Percentiles rank a stretch among this genome's conserved stretches.
Evolutionary conservation across 2,797 vertebrate species (phyloP).

Genomic region (Monodelphis domestica): DNA sequence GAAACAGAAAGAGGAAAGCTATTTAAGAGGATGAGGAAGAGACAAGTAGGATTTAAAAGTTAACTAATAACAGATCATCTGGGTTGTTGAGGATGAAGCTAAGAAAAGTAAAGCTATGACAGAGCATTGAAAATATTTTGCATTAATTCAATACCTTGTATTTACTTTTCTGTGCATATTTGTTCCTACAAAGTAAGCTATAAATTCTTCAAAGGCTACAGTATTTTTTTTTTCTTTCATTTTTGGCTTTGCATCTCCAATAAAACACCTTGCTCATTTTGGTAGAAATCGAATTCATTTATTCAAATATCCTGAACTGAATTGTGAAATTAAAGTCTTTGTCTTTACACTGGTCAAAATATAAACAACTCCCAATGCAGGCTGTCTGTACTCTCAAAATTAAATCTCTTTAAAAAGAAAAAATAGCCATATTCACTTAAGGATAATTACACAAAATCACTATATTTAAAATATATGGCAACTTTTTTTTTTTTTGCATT

Average conservation of each 20-base stretch:
- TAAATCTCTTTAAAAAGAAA: background rate
- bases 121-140: background rate
- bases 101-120: background rate
- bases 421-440: background rate
- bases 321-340: background rate
- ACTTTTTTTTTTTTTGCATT: background rate
- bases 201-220: background rate
- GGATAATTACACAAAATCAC: background rate
- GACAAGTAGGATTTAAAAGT: background rate
- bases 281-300: background rate
- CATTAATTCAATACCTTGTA: background rate
- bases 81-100: background rate
- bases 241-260: background rate
- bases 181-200: background rate
- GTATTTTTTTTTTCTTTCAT: background rate
- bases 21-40: background rate
- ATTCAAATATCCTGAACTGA: background rate
- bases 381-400: background rate
- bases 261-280: too few relatives aligned
- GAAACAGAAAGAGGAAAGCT: background rate
- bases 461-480: background rate
- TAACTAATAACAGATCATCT: background rate
- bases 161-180: background rate
- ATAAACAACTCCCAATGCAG: background rate
- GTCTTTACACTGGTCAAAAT: background rate